phyloP scores from a whole-genome alignment of 2,888 invertebrate genomes.

The Oscheius sp. region DNA sequence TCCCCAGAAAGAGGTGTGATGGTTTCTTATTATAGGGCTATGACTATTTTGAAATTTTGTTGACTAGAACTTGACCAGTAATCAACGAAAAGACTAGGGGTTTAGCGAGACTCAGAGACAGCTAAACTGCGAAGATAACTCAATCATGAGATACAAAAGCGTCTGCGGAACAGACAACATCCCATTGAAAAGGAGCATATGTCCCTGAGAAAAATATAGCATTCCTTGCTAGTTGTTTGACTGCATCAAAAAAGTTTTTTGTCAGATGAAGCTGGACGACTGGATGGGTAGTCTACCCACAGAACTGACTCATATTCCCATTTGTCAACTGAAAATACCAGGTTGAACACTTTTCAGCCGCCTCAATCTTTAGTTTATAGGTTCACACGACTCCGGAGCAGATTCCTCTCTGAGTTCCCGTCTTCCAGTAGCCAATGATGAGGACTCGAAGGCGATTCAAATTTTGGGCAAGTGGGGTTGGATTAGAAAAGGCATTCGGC shows the following conservation, averaged over 20 bases:
- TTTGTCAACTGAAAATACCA: slow-evolving; percentile 50
- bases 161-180: too few relatives aligned
- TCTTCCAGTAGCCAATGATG: slow-evolving; percentile 55
- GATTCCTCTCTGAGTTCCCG: slow-evolving; percentile 41
- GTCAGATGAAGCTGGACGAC: slow-evolving; percentile 36
- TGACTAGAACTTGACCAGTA: too few relatives aligned
- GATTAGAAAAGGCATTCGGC: slow-evolving; percentile 41
- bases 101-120: too few relatives aligned
- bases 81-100: too few relatives aligned
- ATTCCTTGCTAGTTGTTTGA: too few relatives aligned
- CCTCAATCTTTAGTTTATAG: slow-evolving; percentile 25
- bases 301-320: slow-evolving; percentile 36
- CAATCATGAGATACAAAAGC: too few relatives aligned
- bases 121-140: too few relatives aligned
- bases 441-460: slow-evolving; percentile 30
- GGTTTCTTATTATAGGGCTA: too few relatives aligned
- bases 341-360: slow-evolving; percentile 33
- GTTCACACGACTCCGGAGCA: slow-evolving; percentile 61
- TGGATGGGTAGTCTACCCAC: slow-evolving; percentile 57
- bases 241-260: neutral
- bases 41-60: too few relatives aligned
- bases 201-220: too few relatives aligned
- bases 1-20: too few relatives aligned
- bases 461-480: slow-evolving; percentile 17
- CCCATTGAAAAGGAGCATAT: too few relatives aligned